phyloP scores from a whole-genome alignment of 1,140 invertebrate species.

The Steinernema feltiae region DNA sequence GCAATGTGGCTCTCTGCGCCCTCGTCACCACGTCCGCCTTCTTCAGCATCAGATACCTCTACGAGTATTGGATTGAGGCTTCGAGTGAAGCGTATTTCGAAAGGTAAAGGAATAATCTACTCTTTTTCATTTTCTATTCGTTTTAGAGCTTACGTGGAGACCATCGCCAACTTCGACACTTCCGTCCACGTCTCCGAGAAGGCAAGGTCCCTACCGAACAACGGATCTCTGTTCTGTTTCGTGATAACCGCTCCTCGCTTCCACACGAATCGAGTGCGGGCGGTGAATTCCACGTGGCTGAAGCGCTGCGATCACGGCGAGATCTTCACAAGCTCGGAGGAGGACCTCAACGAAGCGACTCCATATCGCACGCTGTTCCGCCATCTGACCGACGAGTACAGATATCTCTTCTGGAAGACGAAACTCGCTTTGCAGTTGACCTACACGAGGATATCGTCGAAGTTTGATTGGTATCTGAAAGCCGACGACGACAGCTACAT shows the following conservation, averaged over 20 bases:
- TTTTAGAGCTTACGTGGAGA: neutral
- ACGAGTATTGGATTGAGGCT: too few relatives aligned
- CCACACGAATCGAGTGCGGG: conserved; percentile 8
- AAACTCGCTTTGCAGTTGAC: conserved; percentile 18
- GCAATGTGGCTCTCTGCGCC: neutral
- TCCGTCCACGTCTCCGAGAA: neutral
- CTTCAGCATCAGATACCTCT: too few relatives aligned
- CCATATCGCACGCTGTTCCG: conserved; percentile 26
- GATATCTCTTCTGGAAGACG: conserved; percentile 22
- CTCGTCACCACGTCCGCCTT: too few relatives aligned
- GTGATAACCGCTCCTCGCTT: neutral
- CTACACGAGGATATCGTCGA: conserved; percentile 23
- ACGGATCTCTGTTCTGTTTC: neutral
- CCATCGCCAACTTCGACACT: neutral
- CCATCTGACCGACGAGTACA: conserved; percentile 12
- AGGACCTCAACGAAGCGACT: conserved; percentile 14
- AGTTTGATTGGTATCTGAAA: conserved; percentile 34
- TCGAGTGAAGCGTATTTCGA: neutral
- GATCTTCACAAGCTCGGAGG: conserved; percentile 20
- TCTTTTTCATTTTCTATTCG: neutral
- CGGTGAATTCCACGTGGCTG: conserved; percentile 26
- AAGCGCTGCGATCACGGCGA: conserved; percentile 25
- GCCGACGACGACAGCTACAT: conserved; percentile 59
- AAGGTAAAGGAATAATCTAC: neutral
- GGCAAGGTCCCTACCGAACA: neutral